phyloP scores from a whole-genome alignment of 23 tunicate genomes.

The Styela clava region DNA sequence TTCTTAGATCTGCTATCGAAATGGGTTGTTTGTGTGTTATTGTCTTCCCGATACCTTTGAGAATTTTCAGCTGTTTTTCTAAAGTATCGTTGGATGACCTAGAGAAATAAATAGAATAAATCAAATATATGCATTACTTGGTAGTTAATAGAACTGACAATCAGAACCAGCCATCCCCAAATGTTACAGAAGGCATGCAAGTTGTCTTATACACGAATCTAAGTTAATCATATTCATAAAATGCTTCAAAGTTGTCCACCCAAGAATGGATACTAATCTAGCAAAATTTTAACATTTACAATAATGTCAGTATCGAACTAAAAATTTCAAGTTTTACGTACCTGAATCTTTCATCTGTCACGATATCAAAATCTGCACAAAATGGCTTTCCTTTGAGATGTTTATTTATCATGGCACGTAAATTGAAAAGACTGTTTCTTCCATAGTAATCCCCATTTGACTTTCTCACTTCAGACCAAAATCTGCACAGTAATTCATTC shows the following conservation, averaged over 20 bases:
- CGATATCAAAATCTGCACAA: slow-evolving; percentile 80
- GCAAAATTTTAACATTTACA: too few relatives aligned
- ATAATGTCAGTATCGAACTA: too few relatives aligned
- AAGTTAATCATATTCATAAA: too few relatives aligned
- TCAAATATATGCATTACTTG: too few relatives aligned
- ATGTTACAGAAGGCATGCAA: too few relatives aligned
- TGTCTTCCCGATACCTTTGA: slow-evolving; percentile 85
- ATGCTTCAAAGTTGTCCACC: too few relatives aligned
- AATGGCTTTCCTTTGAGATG: slow-evolving; percentile 92
- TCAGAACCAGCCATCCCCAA: too few relatives aligned
- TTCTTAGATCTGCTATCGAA: slow-evolving; percentile 51
- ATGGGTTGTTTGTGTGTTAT: slow-evolving; percentile 90
- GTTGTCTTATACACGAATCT: too few relatives aligned
- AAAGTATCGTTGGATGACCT: slow-evolving; percentile 86
- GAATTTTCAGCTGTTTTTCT: slow-evolving; percentile 77
- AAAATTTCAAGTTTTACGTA: too few relatives aligned
- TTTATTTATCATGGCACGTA: slow-evolving; percentile 97
- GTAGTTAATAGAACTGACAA: too few relatives aligned
- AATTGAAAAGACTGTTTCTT: slow-evolving; percentile 82
- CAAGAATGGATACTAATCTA: too few relatives aligned
- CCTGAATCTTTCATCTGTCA: slow-evolving; percentile 92
- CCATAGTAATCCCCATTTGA: slow-evolving; percentile 93
- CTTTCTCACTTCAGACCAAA: slow-evolving; percentile 88
- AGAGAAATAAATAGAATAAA: too few relatives aligned
- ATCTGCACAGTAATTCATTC: slow-evolving; percentile 54